A percentile compares a stretch with the other conserved stretches of the same genome.
Evolutionary conservation across 2,797 vertebrate species (phyloP).

Genomic region (Ptychadena robeensis): DNA sequence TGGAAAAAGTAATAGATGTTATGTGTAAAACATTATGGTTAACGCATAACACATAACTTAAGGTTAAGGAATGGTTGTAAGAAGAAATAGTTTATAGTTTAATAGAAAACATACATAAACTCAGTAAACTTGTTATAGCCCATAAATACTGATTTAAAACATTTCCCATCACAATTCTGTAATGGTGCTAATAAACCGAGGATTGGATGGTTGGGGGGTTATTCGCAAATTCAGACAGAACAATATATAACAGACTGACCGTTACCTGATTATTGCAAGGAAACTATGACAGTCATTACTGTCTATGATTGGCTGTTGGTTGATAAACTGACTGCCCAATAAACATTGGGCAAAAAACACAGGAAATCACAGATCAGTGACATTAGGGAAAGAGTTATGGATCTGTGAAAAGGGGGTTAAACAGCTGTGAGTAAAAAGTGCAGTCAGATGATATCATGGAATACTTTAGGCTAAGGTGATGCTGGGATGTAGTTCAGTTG

Average conservation of each 20-base stretch:
- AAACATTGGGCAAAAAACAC: neutral
- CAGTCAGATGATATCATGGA: neutral
- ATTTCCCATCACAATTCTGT: neutral
- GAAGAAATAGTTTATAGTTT: neutral
- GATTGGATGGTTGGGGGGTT: neutral
- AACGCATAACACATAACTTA: too few species aligned
- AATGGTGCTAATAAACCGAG: neutral
- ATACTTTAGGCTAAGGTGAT: neutral
- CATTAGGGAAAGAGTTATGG: neutral
- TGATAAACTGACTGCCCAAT: neutral
- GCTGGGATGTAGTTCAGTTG: neutral
- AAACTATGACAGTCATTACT: neutral
- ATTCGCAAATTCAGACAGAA: neutral
- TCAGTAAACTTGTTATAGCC: too few species aligned
- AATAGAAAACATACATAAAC: neutral
- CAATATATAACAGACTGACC: neutral
- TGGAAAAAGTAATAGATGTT: neutral
- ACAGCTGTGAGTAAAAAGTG: neutral
- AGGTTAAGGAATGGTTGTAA: too few species aligned
- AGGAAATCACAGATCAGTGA: neutral
- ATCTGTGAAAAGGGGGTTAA: neutral
- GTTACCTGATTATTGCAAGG: neutral
- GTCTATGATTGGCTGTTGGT: neutral
- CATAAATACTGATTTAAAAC: too few species aligned
- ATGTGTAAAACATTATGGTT: too few species aligned